Conservation (phyloP, 2,113 vertebrate genomes). For the Macquaria ambigua region DNA sequence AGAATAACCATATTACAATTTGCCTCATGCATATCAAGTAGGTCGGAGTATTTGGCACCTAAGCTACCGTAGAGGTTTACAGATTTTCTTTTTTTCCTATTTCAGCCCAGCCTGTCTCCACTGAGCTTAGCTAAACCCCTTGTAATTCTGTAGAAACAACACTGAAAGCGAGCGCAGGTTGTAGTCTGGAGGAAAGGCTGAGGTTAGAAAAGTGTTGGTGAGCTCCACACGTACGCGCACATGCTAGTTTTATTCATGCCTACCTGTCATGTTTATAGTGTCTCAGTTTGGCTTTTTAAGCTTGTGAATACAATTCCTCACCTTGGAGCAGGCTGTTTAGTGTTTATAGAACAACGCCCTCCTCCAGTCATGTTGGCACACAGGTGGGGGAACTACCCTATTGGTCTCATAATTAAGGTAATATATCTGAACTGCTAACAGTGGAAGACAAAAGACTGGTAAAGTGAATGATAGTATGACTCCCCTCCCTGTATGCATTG, state of each 20-base stretch:
- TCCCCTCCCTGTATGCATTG: conserved; percentile 65
- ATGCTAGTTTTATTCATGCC: conserved; percentile 23
- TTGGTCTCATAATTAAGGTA: conserved; percentile 75
- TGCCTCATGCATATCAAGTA: conserved; percentile 63
- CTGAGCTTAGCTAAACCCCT: conserved; percentile 57
- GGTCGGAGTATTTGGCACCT: conserved; percentile 54
- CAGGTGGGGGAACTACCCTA: conserved; percentile 29
- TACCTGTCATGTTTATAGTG: conserved; percentile 44
- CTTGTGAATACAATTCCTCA: conserved; percentile 46
- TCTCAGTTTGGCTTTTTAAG: conserved; percentile 61
- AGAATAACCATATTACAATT: conserved; percentile 57
- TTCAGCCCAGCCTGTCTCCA: conserved; percentile 36
- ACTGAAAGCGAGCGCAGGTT: neutral
- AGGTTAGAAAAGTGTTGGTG: neutral
- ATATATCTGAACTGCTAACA: conserved; percentile 73
- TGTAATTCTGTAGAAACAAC: conserved; percentile 57
- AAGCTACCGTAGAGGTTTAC: conserved; percentile 45
- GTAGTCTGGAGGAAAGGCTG: conserved; percentile 6
- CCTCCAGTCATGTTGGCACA: conserved; percentile 53
- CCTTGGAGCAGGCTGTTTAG: conserved; percentile 25
- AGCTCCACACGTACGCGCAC: neutral
- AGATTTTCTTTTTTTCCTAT: conserved; percentile 10
- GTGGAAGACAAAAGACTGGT: conserved; percentile 67
- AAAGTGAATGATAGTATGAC: conserved; percentile 61
- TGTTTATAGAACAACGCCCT: conserved; percentile 44